Conservation (phyloP, 1,140 invertebrate species). For the Daktulosphaira vitifoliae region DNA sequence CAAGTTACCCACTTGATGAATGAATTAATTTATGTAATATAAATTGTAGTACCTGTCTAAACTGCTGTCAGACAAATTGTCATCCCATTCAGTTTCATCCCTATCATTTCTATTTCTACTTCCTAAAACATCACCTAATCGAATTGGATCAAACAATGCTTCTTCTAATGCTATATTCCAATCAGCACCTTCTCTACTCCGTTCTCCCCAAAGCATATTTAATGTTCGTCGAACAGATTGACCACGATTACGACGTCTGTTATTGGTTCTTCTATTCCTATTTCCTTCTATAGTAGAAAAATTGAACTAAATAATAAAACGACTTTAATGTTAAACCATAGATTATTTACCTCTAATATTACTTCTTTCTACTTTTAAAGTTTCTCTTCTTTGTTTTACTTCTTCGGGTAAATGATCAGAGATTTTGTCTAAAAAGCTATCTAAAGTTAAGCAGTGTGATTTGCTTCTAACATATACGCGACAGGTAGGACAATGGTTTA, state of each 20-base stretch:
- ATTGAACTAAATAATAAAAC: too few relatives aligned
- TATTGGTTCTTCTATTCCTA: slow-evolving; percentile 1
- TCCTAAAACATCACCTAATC: slow-evolving; percentile 2
- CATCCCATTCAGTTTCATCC: neutral
- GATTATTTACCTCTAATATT: neutral
- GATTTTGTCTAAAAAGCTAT: slow-evolving; percentile 22
- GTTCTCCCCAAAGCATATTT: slow-evolving; percentile 5
- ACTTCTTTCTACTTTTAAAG: neutral
- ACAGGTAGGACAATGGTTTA: slow-evolving; percentile 21
- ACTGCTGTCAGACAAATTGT: slow-evolving; percentile 2
- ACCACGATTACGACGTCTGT: neutral
- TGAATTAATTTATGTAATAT: too few relatives aligned
- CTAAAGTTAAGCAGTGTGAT: slow-evolving; percentile 12
- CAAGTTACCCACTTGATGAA: too few relatives aligned
- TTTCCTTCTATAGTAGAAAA: neutral
- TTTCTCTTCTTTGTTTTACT: neutral
- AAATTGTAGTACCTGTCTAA: neutral
- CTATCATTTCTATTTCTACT: slow-evolving; percentile 26
- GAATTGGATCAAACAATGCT: slow-evolving; percentile 14
- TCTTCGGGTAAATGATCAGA: slow-evolving; percentile 14
- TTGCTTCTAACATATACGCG: slow-evolving; percentile 18
- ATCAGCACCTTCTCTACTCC: neutral
- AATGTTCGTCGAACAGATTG: neutral
- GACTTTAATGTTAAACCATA: too few relatives aligned
- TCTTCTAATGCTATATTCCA: slow-evolving; percentile 13